Base-by-base conservation (phyloP, 1,140 invertebrate genomes). In the Paralvinella palmiformis region DNA sequence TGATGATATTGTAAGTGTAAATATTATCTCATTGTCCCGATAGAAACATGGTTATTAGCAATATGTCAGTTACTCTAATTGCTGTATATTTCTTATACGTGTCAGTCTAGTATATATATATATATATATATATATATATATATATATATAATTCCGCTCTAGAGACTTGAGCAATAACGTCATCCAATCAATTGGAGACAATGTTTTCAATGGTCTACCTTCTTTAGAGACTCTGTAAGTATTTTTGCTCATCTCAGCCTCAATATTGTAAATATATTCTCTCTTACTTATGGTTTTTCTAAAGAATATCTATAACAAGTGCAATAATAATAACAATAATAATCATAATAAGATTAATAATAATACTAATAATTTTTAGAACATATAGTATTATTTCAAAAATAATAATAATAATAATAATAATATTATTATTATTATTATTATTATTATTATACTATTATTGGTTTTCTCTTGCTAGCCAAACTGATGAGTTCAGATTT, bases 401-500 rank as follows among this genome's bases (percentile, higher is more conserved):
- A 41, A n/a, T 41, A 10, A 41, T 41, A 10, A 10, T 41, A n/a
- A 41, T 10, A 10, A 41, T 41, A 41, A n/a, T n/a, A 41, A 41
- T n/a, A 10, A 41, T 10, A 41, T 41, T 10, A n/a, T n/a, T n/a
- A n/a, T n/a, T n/a, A n/a, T n/a, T n/a, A n/a, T n/a, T n/a, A n/a
- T n/a, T n/a, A n/a, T n/a, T n/a, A n/a, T n/a, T n/a, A n/a, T n/a
- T n/a, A n/a, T n/a, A n/a, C n/a, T n/a, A n/a, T n/a, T n/a, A n/a
- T n/a, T n/a, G n/a, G n/a, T n/a, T n/a, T n/a, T n/a, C n/a, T n/a
- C n/a, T n/a, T n/a, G n/a, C n/a, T n/a, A 79, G 77, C 45, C 63
- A 75, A 48, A 82, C 81, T 0, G 84, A 85, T 68, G 82, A 83
- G 65, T 85, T 82, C 66, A 74, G 80, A 17, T 84, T 85, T 65